Conservation (phyloP, 53 echinoderm and acorn worm genomes). For the Actinopyga echinites region DNA sequence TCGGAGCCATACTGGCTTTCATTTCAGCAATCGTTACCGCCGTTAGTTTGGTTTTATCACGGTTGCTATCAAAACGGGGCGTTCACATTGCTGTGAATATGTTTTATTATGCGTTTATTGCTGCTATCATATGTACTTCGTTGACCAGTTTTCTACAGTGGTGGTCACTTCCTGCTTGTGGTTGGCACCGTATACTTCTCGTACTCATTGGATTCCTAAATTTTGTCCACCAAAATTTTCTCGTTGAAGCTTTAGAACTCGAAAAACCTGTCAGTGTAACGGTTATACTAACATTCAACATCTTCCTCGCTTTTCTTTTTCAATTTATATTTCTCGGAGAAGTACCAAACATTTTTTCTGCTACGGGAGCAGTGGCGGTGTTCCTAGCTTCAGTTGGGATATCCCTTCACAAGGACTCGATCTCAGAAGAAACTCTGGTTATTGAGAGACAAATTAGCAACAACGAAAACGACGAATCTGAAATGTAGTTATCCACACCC, state of each 20-base stretch:
- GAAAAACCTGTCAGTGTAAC: slow-evolving; percentile 25
- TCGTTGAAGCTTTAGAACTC: slow-evolving; percentile 1
- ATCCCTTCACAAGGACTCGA: not conserved
- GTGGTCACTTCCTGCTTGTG: slow-evolving; percentile 50
- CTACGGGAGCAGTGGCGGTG: not conserved
- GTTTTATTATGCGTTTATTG: not conserved
- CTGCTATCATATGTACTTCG: not conserved
- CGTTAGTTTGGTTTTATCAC: slow-evolving; percentile 13
- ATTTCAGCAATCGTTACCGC: slow-evolving; percentile 25
- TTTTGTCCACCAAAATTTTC: not conserved
- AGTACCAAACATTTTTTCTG: not conserved
- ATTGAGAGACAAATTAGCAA: too few species aligned
- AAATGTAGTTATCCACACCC: too few species aligned
- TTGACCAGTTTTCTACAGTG: not conserved
- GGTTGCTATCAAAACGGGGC: slow-evolving; percentile 17
- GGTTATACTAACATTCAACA: slow-evolving; percentile 1
- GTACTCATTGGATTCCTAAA: not conserved
- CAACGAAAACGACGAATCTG: too few species aligned
- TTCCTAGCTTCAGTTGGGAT: not conserved
- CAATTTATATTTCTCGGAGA: slow-evolving; percentile 14
- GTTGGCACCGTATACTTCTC: slow-evolving; percentile 13
- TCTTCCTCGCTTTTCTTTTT: not conserved
- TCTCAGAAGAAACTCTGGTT: not conserved
- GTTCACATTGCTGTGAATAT: slow-evolving; percentile 6
- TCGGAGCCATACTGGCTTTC: slow-evolving; percentile 37